Base-by-base conservation (phyloP, 2,888 invertebrate genomes). In the Drosophila merina region DNA sequence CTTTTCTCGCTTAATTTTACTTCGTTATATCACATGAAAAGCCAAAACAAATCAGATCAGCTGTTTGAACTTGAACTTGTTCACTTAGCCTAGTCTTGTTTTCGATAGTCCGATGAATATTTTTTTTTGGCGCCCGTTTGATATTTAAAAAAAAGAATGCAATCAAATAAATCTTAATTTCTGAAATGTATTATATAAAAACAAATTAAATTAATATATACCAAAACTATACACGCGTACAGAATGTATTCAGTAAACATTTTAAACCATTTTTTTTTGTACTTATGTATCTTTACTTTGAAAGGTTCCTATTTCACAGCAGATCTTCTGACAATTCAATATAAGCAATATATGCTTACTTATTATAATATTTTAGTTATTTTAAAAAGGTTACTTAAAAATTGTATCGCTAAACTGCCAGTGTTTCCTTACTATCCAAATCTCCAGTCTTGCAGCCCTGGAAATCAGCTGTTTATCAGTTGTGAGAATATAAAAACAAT, bases 31-130 rank as follows among this genome's bases (percentile, higher is more conserved):
- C 72, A 72, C 58, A 56, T 48, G 47, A 51, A 52, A 58, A 40
- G 36, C 30, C 64, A 71, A 66, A 58, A 71, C 71, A 70, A 69
- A 52, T 14, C 31, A 28, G 5, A 57, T 50, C 76, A 76, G 77
- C 79, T 83, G 81, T 33, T 70, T 60, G 60, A 64, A 67, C 57
- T 73, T 72, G 75, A 78, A 78, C 73, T 78, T 80, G 63, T 75
- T 52, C 62, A 28, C 44, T 40, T 59, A 20, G 48, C 10, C 30
- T 57, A 14, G 44, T 14, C n/a, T 31, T 40, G n/a, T 26, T n/a
- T 36, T 50, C 66, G 66, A 66, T 67, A 7, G 28, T 5, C 20
- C 14, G 36, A 36, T 38, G 0, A 14, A 10, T 9, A 14, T 14
- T 12, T 42, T 42, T 36, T 5, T 6, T 2, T 2, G 6, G 0